These are phyloP conservation scores for Leucophora obtusa DNA, from an alignment of 2,888 invertebrate genomes.

Conservation along the genomic window DNA sequence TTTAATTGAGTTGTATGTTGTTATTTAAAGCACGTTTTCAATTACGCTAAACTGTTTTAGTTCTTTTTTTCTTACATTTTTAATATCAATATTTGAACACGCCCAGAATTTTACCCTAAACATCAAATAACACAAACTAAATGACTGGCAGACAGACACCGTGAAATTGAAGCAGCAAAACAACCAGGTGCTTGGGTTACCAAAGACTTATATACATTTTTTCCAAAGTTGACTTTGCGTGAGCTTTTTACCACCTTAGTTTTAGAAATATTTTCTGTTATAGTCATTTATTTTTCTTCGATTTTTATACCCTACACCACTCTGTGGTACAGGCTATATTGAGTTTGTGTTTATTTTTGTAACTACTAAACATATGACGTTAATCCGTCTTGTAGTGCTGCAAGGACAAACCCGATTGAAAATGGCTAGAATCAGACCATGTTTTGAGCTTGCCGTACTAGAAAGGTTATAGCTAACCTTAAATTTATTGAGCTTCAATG, in stretches of 20 bases:
- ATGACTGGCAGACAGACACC: conserved; percentile 1
- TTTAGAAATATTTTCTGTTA: too few species aligned
- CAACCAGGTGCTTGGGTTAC: not conserved
- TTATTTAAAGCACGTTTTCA: conserved; percentile 57
- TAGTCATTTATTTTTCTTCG: not conserved
- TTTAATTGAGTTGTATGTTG: conserved; percentile 50
- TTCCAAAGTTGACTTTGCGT: not conserved
- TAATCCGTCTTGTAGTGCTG: too few species aligned
- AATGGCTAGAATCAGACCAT: too few species aligned
- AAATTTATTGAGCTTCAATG: too few species aligned
- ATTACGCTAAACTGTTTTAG: conserved; percentile 44
- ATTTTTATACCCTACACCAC: too few species aligned
- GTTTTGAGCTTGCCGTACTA: too few species aligned
- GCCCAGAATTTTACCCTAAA: conserved; percentile 18
- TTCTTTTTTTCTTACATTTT: conserved; percentile 1
- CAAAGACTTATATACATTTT: not conserved
- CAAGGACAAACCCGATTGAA: too few species aligned
- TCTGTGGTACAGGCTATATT: too few species aligned
- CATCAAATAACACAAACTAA: conserved; percentile 14
- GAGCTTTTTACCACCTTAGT: not conserved
- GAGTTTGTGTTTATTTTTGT: too few species aligned
- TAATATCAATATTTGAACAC: conserved; percentile 1
- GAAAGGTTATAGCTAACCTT: too few species aligned
- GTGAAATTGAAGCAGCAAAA: not conserved
- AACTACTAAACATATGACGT: too few species aligned